Evolutionary conservation across 1,140 invertebrate genomes (phyloP), one percentile per base, ranked within the genome.

Genomic region (Temnothorax longispinosus): DNA sequence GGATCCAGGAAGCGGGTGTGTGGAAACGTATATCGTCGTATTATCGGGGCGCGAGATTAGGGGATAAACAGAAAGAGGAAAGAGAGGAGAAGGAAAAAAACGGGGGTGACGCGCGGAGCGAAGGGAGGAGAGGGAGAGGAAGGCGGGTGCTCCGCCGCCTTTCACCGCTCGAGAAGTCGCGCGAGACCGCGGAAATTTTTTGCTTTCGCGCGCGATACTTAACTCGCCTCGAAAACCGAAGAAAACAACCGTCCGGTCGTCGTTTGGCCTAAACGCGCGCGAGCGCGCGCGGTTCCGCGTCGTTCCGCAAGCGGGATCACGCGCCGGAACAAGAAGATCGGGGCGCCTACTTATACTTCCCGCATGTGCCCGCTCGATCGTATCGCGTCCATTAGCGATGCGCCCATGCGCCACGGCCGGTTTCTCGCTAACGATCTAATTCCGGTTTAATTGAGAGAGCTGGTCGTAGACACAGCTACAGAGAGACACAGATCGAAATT

Each of bases 131-230:
- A 2, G 35, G 1, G 27, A 27, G 27, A 27, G 27, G 27, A 5
- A 10, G n/a, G 38, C 65, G 27, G 41, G 64, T 50, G n/a, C 35
- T 7, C 56, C 38, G 72, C n/a, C 54, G 82, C 82, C 82, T 85
- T 85, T 85, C 82, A 85, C 82, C 54, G 67, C 32, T 60, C 74
- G 72, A 78, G 82, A 78, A 78, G 72, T 85, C 58, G 65, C 82
- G 44, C 80, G 82, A 85, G 74, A 77, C 82, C 82, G 62, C 82
- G 82, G 82, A 78, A 85, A 85, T 21, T 80, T 85, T 80, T 85
- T 65, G 74, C 84, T 65, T 80, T 80, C 60, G 65, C 69, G 62
- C 60, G 67, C 65, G 54, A 18, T 54, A 82, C 38, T 27, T 44
- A 27, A 50, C 69, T 82, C 65, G 81, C 81, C 56, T 77, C 71